Evolutionary conservation across 2,888 invertebrate genomes (phyloP).

Genomic region (Zelleria hepariella): DNA sequence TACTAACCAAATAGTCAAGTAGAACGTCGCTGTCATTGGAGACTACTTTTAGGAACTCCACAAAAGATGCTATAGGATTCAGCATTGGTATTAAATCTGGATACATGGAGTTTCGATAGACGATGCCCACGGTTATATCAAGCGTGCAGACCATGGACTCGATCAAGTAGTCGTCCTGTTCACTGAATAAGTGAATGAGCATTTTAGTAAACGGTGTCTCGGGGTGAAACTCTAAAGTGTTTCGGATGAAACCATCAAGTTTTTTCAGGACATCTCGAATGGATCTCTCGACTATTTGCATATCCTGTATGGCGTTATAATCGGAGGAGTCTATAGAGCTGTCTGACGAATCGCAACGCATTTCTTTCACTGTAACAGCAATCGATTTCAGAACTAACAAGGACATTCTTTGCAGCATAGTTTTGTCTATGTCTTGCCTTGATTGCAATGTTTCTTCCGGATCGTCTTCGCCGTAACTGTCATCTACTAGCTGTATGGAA

Average conservation of each 20-base stretch:
- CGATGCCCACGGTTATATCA: conserved; percentile 89
- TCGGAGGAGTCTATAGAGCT: conserved; percentile 88
- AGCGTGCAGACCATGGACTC: conserved; percentile 94
- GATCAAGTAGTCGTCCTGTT: conserved; percentile 92
- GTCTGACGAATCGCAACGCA: conserved; percentile 88
- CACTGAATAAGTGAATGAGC: conserved; percentile 88
- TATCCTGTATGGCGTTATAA: conserved; percentile 89
- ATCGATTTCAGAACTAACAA: conserved; percentile 90
- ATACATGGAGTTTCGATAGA: conserved; percentile 84
- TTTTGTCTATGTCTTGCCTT: conserved; percentile 77
- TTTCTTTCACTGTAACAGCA: conserved; percentile 91
- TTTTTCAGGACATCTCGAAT: conserved; percentile 87
- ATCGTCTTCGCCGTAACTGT: conserved; percentile 60
- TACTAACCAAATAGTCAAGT: conserved; percentile 88
- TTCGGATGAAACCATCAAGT: conserved; percentile 85
- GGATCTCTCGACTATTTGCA: conserved; percentile 89
- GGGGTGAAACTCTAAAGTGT: conserved; percentile 86
- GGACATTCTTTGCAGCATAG: conserved; percentile 88
- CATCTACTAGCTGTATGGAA: conserved; percentile 55
- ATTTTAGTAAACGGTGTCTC: conserved; percentile 90
- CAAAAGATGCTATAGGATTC: conserved; percentile 88
- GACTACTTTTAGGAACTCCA: conserved; percentile 87
- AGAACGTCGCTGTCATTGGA: conserved; percentile 86
- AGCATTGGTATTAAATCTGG: conserved; percentile 86
- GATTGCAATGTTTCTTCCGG: conserved; percentile 43